A percentile compares a stretch with the other conserved stretches of the same genome.
Conservation (phyloP, 1,140 invertebrate genomes). For the Drosophila pectinifera region DNA sequence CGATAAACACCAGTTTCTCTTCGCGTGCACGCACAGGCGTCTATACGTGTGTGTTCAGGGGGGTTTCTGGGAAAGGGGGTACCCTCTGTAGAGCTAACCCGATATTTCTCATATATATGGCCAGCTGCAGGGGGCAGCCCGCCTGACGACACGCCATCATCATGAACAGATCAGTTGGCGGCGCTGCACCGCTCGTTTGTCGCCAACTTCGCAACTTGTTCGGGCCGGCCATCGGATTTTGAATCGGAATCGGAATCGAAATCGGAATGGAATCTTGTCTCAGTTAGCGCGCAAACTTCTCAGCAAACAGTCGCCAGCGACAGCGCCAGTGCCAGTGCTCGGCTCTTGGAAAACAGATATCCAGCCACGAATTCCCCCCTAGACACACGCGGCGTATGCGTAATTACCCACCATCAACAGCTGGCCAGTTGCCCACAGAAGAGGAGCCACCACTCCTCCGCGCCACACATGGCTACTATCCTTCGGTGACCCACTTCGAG, state of each 20-base stretch:
- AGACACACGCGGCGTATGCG: conserved; percentile 67
- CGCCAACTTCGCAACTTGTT: conserved; percentile 60
- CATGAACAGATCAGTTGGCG: conserved; percentile 51
- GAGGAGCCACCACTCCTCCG: conserved; percentile 14
- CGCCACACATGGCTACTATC: conserved; percentile 14
- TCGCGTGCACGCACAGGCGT: conserved; percentile 27
- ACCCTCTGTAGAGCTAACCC: conserved; percentile 8
- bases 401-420: conserved; percentile 58
- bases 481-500: conserved; percentile 50
- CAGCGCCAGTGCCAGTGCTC: conserved; percentile 12
- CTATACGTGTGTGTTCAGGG: conserved; percentile 4
- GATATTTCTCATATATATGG: not conserved
- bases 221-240: conserved; percentile 43
- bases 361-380: not conserved
- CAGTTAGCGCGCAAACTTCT: conserved; percentile 75
- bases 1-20: conserved; percentile 71
- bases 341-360: conserved; percentile 22
- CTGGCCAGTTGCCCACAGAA: conserved; percentile 45
- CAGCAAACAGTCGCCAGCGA: conserved; percentile 67
- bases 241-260: conserved; percentile 27
- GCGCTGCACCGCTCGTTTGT: conserved; percentile 35
- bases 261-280: conserved; percentile 65
- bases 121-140: not conserved
- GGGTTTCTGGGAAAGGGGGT: conserved; percentile 10
- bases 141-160: conserved; percentile 33